phyloP scores from a whole-genome alignment of 2,113 vertebrate genomes.

The Cisticola juncidis region DNA sequence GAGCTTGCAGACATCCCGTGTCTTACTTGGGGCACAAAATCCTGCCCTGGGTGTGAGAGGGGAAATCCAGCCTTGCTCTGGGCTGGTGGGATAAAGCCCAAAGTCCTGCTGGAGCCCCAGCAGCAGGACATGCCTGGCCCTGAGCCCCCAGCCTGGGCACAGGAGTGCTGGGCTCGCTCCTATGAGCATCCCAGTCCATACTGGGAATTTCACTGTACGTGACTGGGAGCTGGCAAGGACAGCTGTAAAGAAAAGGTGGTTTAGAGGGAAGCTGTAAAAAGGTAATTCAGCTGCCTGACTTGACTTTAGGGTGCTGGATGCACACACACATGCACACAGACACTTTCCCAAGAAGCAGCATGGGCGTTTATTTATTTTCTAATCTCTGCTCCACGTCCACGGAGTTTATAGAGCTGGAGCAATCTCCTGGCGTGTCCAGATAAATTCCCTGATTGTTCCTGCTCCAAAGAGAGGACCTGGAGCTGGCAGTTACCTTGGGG shows the following conservation, averaged over 20 bases:
- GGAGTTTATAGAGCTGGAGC: neutral
- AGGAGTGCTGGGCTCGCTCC: neutral
- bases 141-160: neutral
- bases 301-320: neutral
- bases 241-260: neutral
- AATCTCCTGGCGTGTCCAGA: neutral
- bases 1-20: neutral
- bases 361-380: neutral
- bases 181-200: fast-evolving
- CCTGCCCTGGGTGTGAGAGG: neutral
- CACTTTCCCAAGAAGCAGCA: neutral
- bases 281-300: neutral
- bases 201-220: neutral
- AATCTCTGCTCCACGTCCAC: neutral
- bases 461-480: slow-evolving; percentile 41
- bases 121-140: neutral
- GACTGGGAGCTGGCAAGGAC: neutral
- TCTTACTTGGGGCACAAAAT: neutral
- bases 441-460: slow-evolving; percentile 34
- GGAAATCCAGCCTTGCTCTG: neutral
- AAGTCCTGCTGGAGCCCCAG: neutral
- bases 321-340: neutral
- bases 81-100: neutral
- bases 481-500: slow-evolving; percentile 4
- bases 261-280: neutral